A percentile compares a stretch with the other conserved stretches of the same genome.
Conservation (phyloP, 1,140 invertebrate species). For the Leptopilina boulardi region DNA sequence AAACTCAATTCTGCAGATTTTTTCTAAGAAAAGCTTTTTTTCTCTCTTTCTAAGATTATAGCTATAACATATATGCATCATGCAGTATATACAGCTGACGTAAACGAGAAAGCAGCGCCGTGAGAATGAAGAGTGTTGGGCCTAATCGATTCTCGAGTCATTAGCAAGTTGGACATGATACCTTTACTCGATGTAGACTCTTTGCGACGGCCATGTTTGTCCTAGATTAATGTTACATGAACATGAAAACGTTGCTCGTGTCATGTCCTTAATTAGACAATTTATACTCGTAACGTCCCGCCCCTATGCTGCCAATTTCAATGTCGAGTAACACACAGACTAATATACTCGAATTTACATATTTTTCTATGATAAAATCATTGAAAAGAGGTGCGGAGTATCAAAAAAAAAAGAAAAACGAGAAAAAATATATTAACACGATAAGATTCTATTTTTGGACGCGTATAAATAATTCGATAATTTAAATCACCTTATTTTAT, state of each 20-base stretch:
- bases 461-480: too few species aligned
- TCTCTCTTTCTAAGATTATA: background rate
- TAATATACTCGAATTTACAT: background rate
- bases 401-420: background rate
- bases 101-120: constrained; percentile 56
- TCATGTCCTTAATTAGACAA: constrained; percentile 70
- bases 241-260: constrained; percentile 61
- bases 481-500: too few species aligned
- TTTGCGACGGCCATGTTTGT: constrained; percentile 66
- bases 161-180: constrained; percentile 70
- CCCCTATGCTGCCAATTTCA: constrained; percentile 5
- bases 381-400: background rate
- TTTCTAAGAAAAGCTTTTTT: background rate
- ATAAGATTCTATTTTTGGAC: too few species aligned
- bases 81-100: constrained; percentile 33
- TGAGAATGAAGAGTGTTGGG: constrained; percentile 59
- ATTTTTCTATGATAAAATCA: constrained; percentile 1
- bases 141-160: constrained; percentile 70
- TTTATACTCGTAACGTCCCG: constrained; percentile 13
- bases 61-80: background rate
- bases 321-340: background rate
- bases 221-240: constrained; percentile 70
- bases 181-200: constrained; percentile 55
- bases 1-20: background rate
- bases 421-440: too few species aligned